These are phyloP conservation scores for Patella pellucida DNA, from an alignment of 2,888 invertebrate genomes.

Conservation along the genomic window DNA sequence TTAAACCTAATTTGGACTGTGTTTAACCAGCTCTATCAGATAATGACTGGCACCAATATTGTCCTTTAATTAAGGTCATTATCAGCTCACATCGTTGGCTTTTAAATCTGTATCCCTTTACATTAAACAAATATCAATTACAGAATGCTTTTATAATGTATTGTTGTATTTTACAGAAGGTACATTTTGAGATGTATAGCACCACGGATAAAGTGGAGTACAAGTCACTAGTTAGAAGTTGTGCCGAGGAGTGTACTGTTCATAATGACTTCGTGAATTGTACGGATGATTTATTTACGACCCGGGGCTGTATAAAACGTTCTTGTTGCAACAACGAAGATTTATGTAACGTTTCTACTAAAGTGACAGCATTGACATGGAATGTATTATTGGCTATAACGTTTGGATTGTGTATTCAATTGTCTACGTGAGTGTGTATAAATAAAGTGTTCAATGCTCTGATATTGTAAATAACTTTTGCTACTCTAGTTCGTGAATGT, in stretches of 20 bases:
- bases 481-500: too few species aligned
- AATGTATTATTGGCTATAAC: too few species aligned
- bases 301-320: conserved; percentile 51
- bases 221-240: conserved; percentile 53
- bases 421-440: too few species aligned
- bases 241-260: conserved; percentile 48
- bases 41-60: too few species aligned
- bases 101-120: neutral
- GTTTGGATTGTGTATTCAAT: too few species aligned
- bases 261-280: conserved; percentile 57
- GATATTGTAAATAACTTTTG: too few species aligned
- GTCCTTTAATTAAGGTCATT: too few species aligned
- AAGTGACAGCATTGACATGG: too few species aligned
- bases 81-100: too few species aligned
- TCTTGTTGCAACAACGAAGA: conserved; percentile 53
- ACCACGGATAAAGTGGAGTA: conserved; percentile 40
- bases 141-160: neutral
- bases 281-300: conserved; percentile 40
- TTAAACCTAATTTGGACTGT: too few species aligned
- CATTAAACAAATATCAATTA: neutral
- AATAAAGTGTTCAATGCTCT: too few species aligned
- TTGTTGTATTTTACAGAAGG: conserved; percentile 49
- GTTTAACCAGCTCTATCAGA: too few species aligned
- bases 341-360: conserved; percentile 45
- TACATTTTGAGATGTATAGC: conserved; percentile 52